Evolutionary conservation across 2,113 vertebrate species (phyloP), one percentile per base, ranked within the genome.

Genomic region (Morone chrysops): DNA sequence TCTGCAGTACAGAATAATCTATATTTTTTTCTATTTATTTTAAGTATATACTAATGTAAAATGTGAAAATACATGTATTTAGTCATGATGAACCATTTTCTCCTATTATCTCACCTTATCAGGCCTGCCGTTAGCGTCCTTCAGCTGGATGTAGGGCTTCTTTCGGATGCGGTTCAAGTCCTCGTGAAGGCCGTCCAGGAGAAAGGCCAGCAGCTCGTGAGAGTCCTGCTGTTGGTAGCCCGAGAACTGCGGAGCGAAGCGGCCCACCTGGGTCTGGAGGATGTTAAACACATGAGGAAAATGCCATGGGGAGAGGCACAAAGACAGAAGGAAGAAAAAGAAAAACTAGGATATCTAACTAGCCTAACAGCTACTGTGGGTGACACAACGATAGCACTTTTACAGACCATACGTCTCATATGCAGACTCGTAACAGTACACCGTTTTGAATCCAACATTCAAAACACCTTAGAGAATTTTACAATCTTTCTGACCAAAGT

Each of bases 181-280:
- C 68, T 99, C 98, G 50, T 99, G 98, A 76, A 99, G 95, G 48
- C 98, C 98, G 77, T 99, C 98, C 82, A 99, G 92, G n/a, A 99
- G 96, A 89, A 99, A 99, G 87, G 98, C 98, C 87, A 99, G 91
- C 3, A 99, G 95, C 92, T 99, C 98, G 53, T 99, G 98, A 83
- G 97, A 99, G 89, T 99, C 98, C 93, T 99, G 98, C 87, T 99
- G 98, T 77, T 99, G 98, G 95, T 99, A 99, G 66, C 98, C 98
- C 73, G 98, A 99, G 92, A 99, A 99, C 51, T 99, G 98, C 12
- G 98, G 98, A 60, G 98, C 98, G 80, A 99, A 99, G 61, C 97
- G 96, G 86, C 98, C 98, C 86, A 99, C 98, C 84, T 99, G 98
- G 61, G 98, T 99, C 98, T 99, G 81, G 0, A 75, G 5, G 47